Conservation (phyloP, 2,888 invertebrate species). For the Cepaea hortensis region DNA sequence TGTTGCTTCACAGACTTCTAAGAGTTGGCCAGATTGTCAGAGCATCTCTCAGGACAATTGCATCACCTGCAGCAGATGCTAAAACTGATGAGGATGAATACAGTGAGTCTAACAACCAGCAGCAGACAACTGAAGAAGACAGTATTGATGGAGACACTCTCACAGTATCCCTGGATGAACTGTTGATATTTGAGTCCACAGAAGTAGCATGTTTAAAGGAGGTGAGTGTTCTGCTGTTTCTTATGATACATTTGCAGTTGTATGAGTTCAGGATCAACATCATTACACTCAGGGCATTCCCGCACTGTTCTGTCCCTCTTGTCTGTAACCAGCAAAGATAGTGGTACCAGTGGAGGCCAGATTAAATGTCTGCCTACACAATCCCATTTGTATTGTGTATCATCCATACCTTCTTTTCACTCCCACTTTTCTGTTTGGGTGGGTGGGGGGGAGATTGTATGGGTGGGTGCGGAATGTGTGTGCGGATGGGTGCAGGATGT, state of each 20-base stretch:
- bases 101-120: background rate
- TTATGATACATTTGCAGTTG: background rate
- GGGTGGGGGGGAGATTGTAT: no score
- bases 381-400: no score
- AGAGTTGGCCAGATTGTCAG: conserved; percentile 10
- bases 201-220: conserved; percentile 15
- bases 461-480: no score
- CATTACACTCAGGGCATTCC: no score
- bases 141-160: conserved; percentile 18
- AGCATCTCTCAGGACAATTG: background rate
- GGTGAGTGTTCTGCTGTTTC: background rate
- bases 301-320: no score
- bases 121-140: background rate
- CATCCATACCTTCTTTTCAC: no score
- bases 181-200: conserved; percentile 4
- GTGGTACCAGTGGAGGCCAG: no score
- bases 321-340: no score
- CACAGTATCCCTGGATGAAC: conserved; percentile 8
- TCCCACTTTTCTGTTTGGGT: no score
- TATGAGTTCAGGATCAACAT: background rate
- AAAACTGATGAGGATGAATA: background rate
- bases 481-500: no score
- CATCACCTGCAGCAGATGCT: conserved; percentile 1
- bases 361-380: no score
- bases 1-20: conserved; percentile 10